Conservation (phyloP, 2,888 invertebrate species). For the Eretmocerus hayati region DNA sequence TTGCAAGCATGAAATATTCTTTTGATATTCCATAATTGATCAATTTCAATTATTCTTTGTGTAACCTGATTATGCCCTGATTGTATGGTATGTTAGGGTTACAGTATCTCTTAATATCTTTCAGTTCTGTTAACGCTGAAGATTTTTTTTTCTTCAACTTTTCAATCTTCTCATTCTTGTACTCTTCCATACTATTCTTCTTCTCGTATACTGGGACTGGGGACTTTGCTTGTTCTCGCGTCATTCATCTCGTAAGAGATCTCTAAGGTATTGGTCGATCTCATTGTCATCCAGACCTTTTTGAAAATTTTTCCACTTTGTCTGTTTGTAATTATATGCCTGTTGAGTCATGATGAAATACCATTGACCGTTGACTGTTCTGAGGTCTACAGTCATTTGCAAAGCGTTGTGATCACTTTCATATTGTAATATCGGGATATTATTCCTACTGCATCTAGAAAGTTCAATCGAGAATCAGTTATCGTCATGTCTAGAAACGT, state of each 20-base stretch:
- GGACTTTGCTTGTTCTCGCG: background rate
- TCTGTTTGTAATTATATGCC: constrained; percentile 8
- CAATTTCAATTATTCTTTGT: background rate
- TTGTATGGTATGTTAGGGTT: background rate
- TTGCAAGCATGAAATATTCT: background rate
- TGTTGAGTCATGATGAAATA: background rate
- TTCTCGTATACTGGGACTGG: background rate
- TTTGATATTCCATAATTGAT: background rate
- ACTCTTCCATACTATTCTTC: background rate
- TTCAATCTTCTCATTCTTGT: background rate
- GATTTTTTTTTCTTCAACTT: background rate
- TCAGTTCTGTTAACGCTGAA: background rate
- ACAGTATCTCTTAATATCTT: background rate
- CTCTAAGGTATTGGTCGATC: background rate
- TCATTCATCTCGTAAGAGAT: background rate
- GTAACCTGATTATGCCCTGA: background rate
- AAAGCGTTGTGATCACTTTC: constrained; percentile 13
- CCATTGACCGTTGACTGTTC: background rate
- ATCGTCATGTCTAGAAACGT: constrained; percentile 19
- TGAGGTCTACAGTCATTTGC: background rate
- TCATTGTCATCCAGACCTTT: background rate
- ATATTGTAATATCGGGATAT: background rate
- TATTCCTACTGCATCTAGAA: background rate
- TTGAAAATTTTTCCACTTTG: constrained; percentile 14
- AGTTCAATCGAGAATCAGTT: constrained; percentile 10